Evolutionary conservation across 1,140 invertebrate species (phyloP).

Genomic region (Meloidogyne hapla): DNA sequence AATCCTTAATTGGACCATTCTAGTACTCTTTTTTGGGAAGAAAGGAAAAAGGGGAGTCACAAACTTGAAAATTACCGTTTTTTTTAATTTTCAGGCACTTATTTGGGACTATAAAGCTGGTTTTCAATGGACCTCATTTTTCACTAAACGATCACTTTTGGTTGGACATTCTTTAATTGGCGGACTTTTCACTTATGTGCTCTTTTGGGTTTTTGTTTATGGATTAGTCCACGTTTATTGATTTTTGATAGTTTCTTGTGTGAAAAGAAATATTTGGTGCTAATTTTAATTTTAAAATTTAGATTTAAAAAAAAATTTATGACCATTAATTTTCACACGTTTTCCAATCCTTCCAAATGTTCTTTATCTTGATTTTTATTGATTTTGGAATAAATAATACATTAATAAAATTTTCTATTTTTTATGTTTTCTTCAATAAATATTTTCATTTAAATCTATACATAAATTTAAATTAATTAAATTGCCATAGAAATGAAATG

Average conservation of each 20-base stretch:
- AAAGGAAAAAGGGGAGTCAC: too few relatives aligned
- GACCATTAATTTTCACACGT: too few relatives aligned
- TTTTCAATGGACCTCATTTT: slow-evolving; percentile 45
- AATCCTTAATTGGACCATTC: too few relatives aligned
- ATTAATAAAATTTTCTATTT: too few relatives aligned
- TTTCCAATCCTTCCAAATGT: too few relatives aligned
- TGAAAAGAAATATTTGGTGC: background rate
- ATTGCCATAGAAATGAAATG: background rate
- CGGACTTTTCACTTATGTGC: slow-evolving; percentile 65
- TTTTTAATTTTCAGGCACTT: slow-evolving; percentile 38
- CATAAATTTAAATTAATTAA: background rate
- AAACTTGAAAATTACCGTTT: slow-evolving; percentile 15
- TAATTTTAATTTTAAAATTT: too few relatives aligned
- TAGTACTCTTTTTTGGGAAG: too few relatives aligned
- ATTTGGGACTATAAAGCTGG: slow-evolving; percentile 49
- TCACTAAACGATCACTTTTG: slow-evolving; percentile 35
- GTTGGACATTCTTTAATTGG: slow-evolving; percentile 62
- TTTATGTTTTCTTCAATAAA: background rate
- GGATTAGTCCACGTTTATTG: slow-evolving; percentile 66
- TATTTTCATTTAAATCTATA: background rate
- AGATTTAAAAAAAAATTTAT: too few relatives aligned
- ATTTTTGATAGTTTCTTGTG: slow-evolving; percentile 9
- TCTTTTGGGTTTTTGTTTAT: slow-evolving; percentile 66
- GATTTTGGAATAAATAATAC: too few relatives aligned
- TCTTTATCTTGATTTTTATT: too few relatives aligned